Evolutionary conservation across 2,113 vertebrate genomes (phyloP).

Genomic region (Hirundichthys speculiger): DNA sequence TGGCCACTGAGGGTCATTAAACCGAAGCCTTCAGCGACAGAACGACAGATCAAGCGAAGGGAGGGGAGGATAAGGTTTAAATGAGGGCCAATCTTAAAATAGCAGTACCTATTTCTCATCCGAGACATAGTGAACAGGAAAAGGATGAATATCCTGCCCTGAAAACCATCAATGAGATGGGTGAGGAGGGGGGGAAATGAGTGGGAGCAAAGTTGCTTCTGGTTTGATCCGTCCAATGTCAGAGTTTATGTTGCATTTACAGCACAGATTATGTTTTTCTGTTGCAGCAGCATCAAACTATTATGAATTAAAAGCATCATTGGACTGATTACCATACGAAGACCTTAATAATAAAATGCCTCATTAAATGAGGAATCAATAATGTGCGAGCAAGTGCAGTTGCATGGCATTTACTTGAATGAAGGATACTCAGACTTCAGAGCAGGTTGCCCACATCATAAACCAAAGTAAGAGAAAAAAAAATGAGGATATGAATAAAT

Average conservation of each 20-base stretch:
- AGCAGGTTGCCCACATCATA: too few relatives aligned
- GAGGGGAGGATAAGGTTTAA: slow-evolving; percentile 53
- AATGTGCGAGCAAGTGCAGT: too few relatives aligned
- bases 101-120: slow-evolving; percentile 78
- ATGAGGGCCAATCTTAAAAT: slow-evolving; percentile 77
- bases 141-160: slow-evolving; percentile 62
- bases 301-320: too few relatives aligned
- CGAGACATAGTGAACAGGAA: slow-evolving; percentile 71
- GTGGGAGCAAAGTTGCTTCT: not conserved
- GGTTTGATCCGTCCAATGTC: not conserved
- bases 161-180: slow-evolving; percentile 35
- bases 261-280: too few relatives aligned
- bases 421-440: too few relatives aligned
- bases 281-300: too few relatives aligned
- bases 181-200: not conserved
- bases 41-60: slow-evolving; percentile 47
- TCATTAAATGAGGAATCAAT: too few relatives aligned
- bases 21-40: slow-evolving; percentile 71
- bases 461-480: not conserved
- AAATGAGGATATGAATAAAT: not conserved
- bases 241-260: too few relatives aligned
- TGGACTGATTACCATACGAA: too few relatives aligned
- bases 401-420: too few relatives aligned
- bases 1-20: slow-evolving; percentile 76
- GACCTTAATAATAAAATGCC: too few relatives aligned